Conservation (phyloP, 1,140 invertebrate genomes). For the Anoplolepis gracilipes region DNA sequence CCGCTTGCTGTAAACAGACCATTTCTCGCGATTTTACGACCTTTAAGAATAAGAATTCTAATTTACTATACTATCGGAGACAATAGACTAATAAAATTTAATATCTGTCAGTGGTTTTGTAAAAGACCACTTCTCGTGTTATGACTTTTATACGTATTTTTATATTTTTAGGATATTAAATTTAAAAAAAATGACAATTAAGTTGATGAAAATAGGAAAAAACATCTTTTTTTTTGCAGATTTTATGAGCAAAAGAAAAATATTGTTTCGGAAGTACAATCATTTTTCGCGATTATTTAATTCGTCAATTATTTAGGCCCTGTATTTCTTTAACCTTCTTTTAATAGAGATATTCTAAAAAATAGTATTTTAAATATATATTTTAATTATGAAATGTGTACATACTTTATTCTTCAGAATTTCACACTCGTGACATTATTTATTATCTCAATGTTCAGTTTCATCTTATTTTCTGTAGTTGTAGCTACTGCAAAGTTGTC, state of each 20-base stretch:
- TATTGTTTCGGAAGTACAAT: too few species aligned
- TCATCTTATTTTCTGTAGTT: too few species aligned
- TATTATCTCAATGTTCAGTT: too few species aligned
- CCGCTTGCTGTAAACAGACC: not conserved
- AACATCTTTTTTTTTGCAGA: not conserved
- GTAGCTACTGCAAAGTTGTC: too few species aligned
- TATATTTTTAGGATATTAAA: not conserved
- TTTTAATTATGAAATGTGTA: not conserved
- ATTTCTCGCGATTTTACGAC: slow-evolving; percentile 21
- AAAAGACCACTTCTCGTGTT: not conserved
- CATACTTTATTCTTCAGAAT: too few species aligned
- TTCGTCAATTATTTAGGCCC: too few species aligned
- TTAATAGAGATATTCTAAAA: not conserved
- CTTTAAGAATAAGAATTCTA: slow-evolving; percentile 24
- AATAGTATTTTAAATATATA: slow-evolving; percentile 3
- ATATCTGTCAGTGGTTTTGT: not conserved
- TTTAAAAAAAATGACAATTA: not conserved
- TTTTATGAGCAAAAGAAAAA: not conserved
- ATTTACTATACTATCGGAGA: slow-evolving; percentile 1
- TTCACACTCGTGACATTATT: too few species aligned
- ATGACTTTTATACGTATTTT: not conserved
- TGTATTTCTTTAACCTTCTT: too few species aligned
- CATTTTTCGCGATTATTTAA: too few species aligned
- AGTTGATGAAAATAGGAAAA: not conserved
- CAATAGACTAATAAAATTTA: not conserved